phyloP scores from a whole-genome alignment of 2,888 invertebrate genomes.

The Hipparchia sbordonii region DNA sequence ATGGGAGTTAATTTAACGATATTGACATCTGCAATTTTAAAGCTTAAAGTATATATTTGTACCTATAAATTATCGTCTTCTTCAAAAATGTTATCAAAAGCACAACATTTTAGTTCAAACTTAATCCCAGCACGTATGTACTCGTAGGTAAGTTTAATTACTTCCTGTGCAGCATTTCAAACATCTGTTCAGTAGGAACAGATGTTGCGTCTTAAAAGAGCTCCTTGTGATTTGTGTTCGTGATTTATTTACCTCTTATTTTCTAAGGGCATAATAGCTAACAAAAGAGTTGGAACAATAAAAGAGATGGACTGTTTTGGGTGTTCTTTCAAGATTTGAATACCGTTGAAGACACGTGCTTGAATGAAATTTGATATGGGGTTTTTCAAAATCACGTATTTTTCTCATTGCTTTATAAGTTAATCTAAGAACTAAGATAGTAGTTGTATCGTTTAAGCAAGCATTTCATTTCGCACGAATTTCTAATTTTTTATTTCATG shows the following conservation, averaged over 20 bases:
- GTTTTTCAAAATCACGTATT: background rate
- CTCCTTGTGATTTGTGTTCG: slow-evolving; percentile 6
- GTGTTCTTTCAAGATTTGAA: background rate
- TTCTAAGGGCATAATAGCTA: background rate
- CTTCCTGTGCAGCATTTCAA: slow-evolving; percentile 6
- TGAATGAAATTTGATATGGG: background rate
- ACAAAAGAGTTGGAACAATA: background rate
- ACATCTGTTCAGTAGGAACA: slow-evolving; percentile 10
- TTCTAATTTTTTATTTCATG: no score
- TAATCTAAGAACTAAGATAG: no score
- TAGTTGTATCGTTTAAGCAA: no score
- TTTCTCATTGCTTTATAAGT: background rate
- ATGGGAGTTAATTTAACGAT: no score
- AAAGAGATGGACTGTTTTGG: background rate
- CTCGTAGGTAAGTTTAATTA: background rate
- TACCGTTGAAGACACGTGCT: background rate
- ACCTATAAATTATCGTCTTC: background rate
- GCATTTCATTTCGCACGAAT: no score
- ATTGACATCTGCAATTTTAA: background rate
- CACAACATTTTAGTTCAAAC: background rate
- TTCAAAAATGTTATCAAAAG: background rate
- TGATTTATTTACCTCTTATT: slow-evolving; percentile 1
- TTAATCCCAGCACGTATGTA: background rate
- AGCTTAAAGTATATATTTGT: no score
- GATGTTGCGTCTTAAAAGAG: background rate